Conservation (phyloP, 2,888 invertebrate species). For the Brachynemurus nebulosus region DNA sequence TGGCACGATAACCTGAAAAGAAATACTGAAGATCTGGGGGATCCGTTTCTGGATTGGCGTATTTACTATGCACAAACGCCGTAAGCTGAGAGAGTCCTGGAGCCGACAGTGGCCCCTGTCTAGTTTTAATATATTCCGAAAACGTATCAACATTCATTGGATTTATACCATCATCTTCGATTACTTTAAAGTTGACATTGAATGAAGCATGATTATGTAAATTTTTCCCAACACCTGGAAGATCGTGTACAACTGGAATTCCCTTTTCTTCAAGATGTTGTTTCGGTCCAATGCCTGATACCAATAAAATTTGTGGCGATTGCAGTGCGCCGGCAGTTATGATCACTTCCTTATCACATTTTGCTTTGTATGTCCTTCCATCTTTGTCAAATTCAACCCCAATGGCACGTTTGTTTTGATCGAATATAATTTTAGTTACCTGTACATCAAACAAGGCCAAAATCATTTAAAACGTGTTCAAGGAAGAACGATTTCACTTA, state of each 20-base stretch:
- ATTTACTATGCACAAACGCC: conserved; percentile 11
- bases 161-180: conserved; percentile 6
- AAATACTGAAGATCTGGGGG: conserved; percentile 14
- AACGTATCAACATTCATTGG: conserved; percentile 8
- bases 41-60: conserved; percentile 7
- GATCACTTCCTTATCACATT: conserved; percentile 7
- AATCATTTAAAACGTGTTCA: not conserved
- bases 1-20: conserved; percentile 13
- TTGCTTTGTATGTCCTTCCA: not conserved
- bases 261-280: conserved; percentile 12
- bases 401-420: not conserved
- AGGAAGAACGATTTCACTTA: not conserved
- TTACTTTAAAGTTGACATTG: conserved; percentile 11
- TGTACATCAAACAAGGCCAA: not conserved
- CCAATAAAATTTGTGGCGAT: conserved; percentile 9
- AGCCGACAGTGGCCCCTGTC: conserved; percentile 12
- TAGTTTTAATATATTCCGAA: conserved; percentile 6
- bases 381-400: conserved; percentile 7
- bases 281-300: conserved; percentile 6
- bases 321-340: conserved; percentile 7
- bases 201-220: conserved; percentile 16
- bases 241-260: conserved; percentile 25
- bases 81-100: conserved; percentile 14
- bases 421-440: not conserved
- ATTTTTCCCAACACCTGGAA: conserved; percentile 28